Evolutionary conservation across 2,797 vertebrate genomes (phyloP), one percentile per base, ranked within the genome.

Genomic region (Chiroxiphia lanceolata): DNA sequence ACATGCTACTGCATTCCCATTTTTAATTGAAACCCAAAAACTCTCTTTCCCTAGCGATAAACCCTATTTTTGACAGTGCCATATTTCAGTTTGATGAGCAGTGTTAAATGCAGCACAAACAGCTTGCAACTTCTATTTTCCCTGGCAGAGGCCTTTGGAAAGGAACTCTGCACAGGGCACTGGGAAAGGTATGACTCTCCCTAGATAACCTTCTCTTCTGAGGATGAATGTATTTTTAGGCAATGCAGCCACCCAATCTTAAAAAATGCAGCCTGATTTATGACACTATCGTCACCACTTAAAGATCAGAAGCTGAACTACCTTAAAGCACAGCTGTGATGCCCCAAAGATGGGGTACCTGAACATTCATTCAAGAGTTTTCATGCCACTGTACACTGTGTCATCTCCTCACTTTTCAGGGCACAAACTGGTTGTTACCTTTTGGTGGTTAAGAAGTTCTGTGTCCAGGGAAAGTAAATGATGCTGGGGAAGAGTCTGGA

Each of bases 141-240:
- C 75, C 6, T 53, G 80, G 51, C 93, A 94, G 94, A 36, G 85
- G 68, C 56, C 59, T 76, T 79, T 1, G 33, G 86, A 67, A 77
- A 90, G 67, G 18, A 83, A 72, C 87, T 87, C 21, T 38, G 70
- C 68, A 72, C 79, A 91, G 63, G 2, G 1, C 0, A 0, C 64
- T 74, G 74, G 83, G 61, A 91, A 94, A 94, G 87, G 83, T 84
- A 86, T 25, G 40, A 36, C 45, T 90, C 70, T 69, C 89, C 95
- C 59, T 17, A 45, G 63, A 93, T 72, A 90, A 91, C 70, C 65
- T 86, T 51, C 76, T 93, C 72, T 90, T 74, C 76, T 44, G 16
- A 61, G 87, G 69, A 93, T 75, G 18, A 77, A 88, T n/a, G 54
- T 94, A 92, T 94, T 94, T 96, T 95, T 89, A 95, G 93, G 74